phyloP scores from a whole-genome alignment of 2,888 invertebrate genomes.

The Carabus problematicus region DNA sequence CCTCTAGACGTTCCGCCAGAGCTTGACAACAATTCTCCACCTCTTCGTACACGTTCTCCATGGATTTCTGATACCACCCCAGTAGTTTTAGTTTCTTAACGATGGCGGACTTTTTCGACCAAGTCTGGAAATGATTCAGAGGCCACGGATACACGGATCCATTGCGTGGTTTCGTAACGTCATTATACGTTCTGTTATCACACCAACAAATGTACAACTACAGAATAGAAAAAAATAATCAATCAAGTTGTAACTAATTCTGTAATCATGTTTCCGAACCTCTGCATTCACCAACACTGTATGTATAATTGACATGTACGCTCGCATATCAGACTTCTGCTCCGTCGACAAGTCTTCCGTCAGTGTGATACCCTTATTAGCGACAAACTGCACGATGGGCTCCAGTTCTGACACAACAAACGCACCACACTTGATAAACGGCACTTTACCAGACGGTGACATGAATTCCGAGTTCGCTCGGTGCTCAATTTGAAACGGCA shows the following conservation, averaged over 20 bases:
- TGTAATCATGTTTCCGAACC: constrained; percentile 58
- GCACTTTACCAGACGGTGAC: constrained; percentile 93
- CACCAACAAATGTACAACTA: constrained; percentile 88
- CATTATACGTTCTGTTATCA: constrained; percentile 78
- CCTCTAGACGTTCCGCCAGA: constrained; percentile 82
- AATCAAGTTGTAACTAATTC: not conserved
- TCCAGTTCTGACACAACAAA: constrained; percentile 91
- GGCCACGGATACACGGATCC: constrained; percentile 96
- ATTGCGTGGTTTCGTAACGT: constrained; percentile 84
- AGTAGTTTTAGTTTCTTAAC: constrained; percentile 76
- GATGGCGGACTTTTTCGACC: constrained; percentile 74
- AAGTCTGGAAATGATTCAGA: constrained; percentile 80
- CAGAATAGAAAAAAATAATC: constrained; percentile 45
- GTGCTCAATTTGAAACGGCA: constrained; percentile 82
- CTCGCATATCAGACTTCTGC: constrained; percentile 89
- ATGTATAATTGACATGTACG: constrained; percentile 90
- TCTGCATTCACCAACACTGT: constrained; percentile 91
- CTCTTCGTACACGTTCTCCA: constrained; percentile 79
- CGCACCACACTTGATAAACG: constrained; percentile 89
- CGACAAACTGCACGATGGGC: constrained; percentile 88
- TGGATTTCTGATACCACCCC: constrained; percentile 81
- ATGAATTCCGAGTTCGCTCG: constrained; percentile 94
- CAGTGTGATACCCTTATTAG: constrained; percentile 81
- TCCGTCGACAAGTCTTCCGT: constrained; percentile 74
- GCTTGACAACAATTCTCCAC: constrained; percentile 89